Evolutionary conservation across 23 tunicate species (phyloP).

Genomic region (Trididemnum clinides): DNA sequence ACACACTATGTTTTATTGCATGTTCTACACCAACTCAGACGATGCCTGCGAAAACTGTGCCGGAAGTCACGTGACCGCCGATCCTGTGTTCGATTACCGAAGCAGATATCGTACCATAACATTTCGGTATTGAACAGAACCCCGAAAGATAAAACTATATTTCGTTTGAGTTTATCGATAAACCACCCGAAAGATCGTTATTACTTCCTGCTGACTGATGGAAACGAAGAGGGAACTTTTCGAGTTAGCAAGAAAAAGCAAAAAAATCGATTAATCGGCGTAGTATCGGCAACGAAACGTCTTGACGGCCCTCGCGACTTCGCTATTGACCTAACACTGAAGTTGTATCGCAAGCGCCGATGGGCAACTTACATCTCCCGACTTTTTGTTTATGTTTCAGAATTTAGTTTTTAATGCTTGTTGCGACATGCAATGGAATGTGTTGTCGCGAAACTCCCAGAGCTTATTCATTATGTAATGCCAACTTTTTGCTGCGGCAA

Average conservation of each 20-base stretch:
- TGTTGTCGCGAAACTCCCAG: neutral
- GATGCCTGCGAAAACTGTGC: constrained; percentile 47
- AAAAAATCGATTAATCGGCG: constrained; percentile 60
- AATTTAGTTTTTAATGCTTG: constrained; percentile 47
- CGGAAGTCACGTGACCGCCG: constrained; percentile 41
- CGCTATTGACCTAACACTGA: constrained; percentile 77
- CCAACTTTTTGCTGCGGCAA: no score
- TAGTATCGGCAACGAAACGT: constrained; percentile 62
- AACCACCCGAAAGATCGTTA: constrained; percentile 62
- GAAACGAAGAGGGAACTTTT: constrained; percentile 69
- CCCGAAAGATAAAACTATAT: constrained; percentile 58
- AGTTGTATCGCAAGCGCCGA: constrained; percentile 63
- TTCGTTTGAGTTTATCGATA: constrained; percentile 62
- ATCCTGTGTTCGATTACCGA: constrained; percentile 67
- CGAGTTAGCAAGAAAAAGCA: constrained; percentile 47
- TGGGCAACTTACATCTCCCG: constrained; percentile 73
- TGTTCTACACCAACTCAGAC: constrained; percentile 8
- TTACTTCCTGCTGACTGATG: constrained; percentile 68
- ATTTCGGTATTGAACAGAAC: constrained; percentile 60
- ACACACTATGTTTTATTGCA: constrained; percentile 22
- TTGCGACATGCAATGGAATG: neutral
- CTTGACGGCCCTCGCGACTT: constrained; percentile 76
- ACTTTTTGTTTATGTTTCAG: constrained; percentile 72
- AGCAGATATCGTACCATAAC: constrained; percentile 86
- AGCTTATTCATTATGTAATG: no score